Conservation (phyloP, 2,797 vertebrate genomes). For the Eulemur coronatus region DNA sequence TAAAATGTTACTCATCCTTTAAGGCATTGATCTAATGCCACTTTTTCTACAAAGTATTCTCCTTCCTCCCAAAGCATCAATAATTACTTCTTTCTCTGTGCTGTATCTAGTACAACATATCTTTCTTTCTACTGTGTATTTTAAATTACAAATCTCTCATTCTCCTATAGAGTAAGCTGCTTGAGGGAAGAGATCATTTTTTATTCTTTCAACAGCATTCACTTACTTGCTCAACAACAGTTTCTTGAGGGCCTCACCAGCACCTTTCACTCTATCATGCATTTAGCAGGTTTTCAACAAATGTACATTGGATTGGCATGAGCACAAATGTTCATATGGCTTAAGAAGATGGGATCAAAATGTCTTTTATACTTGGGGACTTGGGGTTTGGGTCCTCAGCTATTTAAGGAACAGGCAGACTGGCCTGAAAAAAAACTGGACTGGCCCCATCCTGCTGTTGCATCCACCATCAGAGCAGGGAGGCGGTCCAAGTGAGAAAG, state of each 20-base stretch:
- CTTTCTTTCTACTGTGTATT: background rate
- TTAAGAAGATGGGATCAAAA: background rate
- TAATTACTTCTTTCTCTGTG: background rate
- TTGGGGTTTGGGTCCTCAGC: background rate
- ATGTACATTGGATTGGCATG: background rate
- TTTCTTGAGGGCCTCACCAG: background rate
- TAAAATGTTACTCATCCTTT: slow-evolving; percentile 15
- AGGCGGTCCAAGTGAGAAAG: background rate
- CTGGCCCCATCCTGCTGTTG: background rate
- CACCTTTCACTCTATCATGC: background rate
- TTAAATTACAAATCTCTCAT: background rate
- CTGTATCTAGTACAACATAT: background rate
- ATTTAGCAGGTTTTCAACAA: background rate
- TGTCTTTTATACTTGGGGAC: background rate
- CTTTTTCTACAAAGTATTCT: background rate
- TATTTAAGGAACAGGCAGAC: background rate
- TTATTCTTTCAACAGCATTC: background rate
- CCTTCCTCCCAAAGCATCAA: background rate
- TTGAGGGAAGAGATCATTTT: background rate
- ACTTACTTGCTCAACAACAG: background rate
- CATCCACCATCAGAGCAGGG: background rate
- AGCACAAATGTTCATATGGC: background rate
- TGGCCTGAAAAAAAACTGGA: background rate
- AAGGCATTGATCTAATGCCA: slow-evolving; percentile 24
- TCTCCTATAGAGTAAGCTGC: background rate